Percentiles rank a stretch among this genome's conserved stretches.
phyloP scores from a whole-genome alignment of 2,888 invertebrate species.

The Blastobasis adustella region DNA sequence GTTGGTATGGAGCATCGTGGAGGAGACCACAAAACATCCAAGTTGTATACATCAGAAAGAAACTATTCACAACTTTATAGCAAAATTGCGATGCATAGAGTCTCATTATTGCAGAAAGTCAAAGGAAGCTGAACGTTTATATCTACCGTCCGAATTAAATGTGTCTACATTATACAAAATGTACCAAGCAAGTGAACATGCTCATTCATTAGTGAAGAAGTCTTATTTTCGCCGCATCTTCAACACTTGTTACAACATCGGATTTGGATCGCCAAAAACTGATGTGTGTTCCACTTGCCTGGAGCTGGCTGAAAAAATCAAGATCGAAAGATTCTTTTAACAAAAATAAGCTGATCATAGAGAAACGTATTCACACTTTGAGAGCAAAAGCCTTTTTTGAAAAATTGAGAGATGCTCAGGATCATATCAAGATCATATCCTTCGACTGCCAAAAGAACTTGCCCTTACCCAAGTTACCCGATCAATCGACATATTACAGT shows the following conservation, averaged over 20 bases:
- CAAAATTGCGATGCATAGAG: neutral
- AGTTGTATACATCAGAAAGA: conserved; percentile 1
- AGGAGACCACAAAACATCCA: conserved; percentile 1
- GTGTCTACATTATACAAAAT: conserved; percentile 15
- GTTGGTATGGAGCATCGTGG: neutral
- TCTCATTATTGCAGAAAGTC: neutral
- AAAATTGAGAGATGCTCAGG: neutral
- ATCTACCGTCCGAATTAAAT: conserved; percentile 15
- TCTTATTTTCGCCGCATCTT: conserved; percentile 19
- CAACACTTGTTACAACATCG: conserved; percentile 16
- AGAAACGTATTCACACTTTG: conserved; percentile 13
- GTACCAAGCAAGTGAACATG: conserved; percentile 11
- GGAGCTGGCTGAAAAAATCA: conserved; percentile 15
- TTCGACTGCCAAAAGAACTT: conserved; percentile 33
- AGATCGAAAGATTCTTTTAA: conserved; percentile 10
- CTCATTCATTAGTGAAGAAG: conserved; percentile 8
- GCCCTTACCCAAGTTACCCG: conserved; percentile 24
- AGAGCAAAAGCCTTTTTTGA: conserved; percentile 11
- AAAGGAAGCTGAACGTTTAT: conserved; percentile 9
- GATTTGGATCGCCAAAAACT: conserved; percentile 17
- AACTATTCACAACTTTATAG: conserved; percentile 2
- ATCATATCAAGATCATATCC: conserved; percentile 12
- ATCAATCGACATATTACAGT: conserved; percentile 26
- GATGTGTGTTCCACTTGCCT: conserved; percentile 18
- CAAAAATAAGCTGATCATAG: conserved; percentile 10